Conservation (phyloP, 2,113 vertebrate species). For the Epinephelus lanceolatus region DNA sequence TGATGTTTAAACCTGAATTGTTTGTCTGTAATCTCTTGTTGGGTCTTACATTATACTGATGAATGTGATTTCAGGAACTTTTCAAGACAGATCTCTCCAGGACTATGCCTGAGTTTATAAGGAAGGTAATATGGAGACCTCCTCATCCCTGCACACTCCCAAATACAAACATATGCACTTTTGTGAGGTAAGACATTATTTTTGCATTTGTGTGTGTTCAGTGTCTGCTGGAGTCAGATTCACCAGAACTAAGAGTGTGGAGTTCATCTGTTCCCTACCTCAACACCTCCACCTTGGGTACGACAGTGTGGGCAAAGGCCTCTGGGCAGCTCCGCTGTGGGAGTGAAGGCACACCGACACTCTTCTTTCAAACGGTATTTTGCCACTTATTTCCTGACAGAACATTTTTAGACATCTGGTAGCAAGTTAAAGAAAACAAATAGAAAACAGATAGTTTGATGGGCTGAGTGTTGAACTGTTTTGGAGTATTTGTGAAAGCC, state of each 20-base stretch:
- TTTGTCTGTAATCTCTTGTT: neutral
- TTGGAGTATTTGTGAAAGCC: too few relatives aligned
- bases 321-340: constrained; percentile 72
- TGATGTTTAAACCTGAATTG: neutral
- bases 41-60: neutral
- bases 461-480: neutral
- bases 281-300: constrained; percentile 77
- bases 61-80: constrained; percentile 78
- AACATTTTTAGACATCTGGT: neutral
- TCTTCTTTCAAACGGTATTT: constrained; percentile 85
- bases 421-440: neutral
- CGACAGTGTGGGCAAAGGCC: constrained; percentile 64
- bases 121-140: constrained; percentile 66
- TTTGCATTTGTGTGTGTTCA: constrained; percentile 45
- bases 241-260: constrained; percentile 81
- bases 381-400: neutral
- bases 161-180: neutral
- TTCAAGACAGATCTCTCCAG: constrained; percentile 65
- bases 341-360: constrained; percentile 14
- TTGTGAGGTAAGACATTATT: neutral
- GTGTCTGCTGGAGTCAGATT: constrained; percentile 69
- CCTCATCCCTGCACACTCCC: too few relatives aligned
- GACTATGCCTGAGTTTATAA: constrained; percentile 65
- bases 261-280: constrained; percentile 80
- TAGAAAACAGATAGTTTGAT: neutral